phyloP scores from a whole-genome alignment of 2,888 invertebrate species.

The Palloptera scutellata region DNA sequence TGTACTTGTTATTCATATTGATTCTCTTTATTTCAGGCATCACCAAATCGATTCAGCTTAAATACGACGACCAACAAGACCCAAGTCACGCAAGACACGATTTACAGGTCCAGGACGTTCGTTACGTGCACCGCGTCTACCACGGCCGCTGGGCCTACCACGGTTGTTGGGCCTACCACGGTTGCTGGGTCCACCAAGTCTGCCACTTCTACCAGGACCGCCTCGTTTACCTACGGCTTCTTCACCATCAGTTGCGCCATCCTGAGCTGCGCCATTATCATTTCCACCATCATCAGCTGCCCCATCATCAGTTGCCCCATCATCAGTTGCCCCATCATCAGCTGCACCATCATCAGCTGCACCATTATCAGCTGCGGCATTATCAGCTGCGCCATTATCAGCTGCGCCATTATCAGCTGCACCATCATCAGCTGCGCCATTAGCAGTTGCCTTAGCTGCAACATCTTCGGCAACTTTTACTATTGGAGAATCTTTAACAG shows the following conservation, averaged over 20 bases:
- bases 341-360: slow-evolving; percentile 2
- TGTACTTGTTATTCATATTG: background rate
- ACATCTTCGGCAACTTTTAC: background rate
- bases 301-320: background rate
- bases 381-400: too few relatives aligned
- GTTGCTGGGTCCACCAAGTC: too few relatives aligned
- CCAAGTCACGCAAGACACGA: background rate
- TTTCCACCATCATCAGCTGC: too few relatives aligned
- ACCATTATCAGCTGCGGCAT: background rate
- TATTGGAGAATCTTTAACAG: too few relatives aligned
- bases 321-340: background rate
- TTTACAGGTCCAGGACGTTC: too few relatives aligned
- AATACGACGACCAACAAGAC: background rate
- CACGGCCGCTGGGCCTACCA: too few relatives aligned
- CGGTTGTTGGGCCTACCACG: too few relatives aligned
- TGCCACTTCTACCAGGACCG: background rate
- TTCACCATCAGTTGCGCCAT: too few relatives aligned
- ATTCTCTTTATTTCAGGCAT: background rate
- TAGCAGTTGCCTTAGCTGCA: too few relatives aligned
- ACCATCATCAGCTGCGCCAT: background rate
- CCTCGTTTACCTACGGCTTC: too few relatives aligned
- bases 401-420: background rate
- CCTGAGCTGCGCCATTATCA: too few relatives aligned
- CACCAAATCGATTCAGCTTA: background rate
- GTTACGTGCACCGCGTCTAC: background rate